phyloP scores from a whole-genome alignment of 2,888 invertebrate genomes.

The Azorinus chamasolen region DNA sequence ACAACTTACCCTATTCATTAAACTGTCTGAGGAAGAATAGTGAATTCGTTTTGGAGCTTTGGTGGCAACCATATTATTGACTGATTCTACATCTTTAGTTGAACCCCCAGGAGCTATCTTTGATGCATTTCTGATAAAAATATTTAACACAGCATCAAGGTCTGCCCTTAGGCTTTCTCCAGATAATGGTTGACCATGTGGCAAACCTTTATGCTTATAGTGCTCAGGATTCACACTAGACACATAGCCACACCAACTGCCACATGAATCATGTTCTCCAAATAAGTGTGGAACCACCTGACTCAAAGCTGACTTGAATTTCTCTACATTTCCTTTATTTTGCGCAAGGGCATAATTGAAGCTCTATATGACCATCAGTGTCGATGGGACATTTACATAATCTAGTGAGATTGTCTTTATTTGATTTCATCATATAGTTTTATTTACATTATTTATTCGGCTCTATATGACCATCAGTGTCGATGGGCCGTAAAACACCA shows the following conservation, averaged over 20 bases:
- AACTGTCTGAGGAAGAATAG: slow-evolving; percentile 13
- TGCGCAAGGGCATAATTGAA: slow-evolving; percentile 40
- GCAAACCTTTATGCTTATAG: no score
- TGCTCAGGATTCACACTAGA: slow-evolving; percentile 1
- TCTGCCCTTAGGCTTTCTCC: slow-evolving; percentile 20
- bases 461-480: no score
- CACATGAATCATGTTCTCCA: slow-evolving; percentile 30
- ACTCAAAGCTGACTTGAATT: not conserved
- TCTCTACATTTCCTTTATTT: slow-evolving; percentile 18
- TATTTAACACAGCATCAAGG: slow-evolving; percentile 11
- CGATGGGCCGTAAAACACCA: no score
- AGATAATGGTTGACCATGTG: slow-evolving; percentile 26
- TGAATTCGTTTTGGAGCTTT: slow-evolving; percentile 33
- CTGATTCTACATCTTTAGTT: slow-evolving; percentile 25
- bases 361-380: slow-evolving; percentile 14
- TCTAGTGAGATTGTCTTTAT: no score
- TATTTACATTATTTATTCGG: no score
- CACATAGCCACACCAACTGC: slow-evolving; percentile 8
- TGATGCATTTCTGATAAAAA: slow-evolving; percentile 15
- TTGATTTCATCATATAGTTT: no score
- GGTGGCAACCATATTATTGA: slow-evolving; percentile 26
- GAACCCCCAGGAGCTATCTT: slow-evolving; percentile 47
- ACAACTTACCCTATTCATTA: slow-evolving; percentile 13
- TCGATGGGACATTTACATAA: no score
- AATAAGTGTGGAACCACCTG: slow-evolving; percentile 28